phyloP scores from a whole-genome alignment of 2,113 vertebrate genomes.

The Syngnathoides biaculeatus region DNA sequence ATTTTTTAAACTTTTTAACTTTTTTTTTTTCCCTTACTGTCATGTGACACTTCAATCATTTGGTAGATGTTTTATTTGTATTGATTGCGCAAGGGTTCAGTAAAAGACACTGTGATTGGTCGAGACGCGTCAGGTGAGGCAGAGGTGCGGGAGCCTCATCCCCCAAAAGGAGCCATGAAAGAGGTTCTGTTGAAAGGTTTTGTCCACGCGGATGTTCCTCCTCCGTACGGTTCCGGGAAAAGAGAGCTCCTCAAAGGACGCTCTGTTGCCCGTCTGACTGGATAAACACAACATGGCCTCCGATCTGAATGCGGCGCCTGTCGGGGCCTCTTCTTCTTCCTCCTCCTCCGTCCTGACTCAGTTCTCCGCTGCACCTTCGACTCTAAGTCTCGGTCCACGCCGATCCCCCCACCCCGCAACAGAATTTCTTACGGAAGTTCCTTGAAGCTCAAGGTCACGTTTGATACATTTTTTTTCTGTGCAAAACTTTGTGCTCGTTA shows the following conservation, averaged over 20 bases:
- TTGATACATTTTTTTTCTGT: neutral
- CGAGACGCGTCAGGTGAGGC: constrained; percentile 17
- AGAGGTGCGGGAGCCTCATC: neutral
- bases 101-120: neutral
- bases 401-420: neutral
- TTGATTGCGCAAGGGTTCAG: neutral
- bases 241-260: constrained; percentile 59
- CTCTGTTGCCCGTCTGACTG: constrained; percentile 54
- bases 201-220: constrained; percentile 69
- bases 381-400: neutral
- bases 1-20: no score
- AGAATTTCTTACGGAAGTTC: neutral
- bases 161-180: constrained; percentile 51
- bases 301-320: neutral
- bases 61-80: neutral
- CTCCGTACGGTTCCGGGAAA: constrained; percentile 15
- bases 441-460: neutral
- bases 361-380: neutral
- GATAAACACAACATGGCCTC: constrained; percentile 58
- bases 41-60: neutral
- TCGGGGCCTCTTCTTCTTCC: neutral
- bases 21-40: constrained; percentile 24
- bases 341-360: neutral
- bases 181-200: constrained; percentile 59
- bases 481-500: neutral